Evolutionary conservation across 2,797 vertebrate genomes (phyloP), one percentile per base, ranked within the genome.

Genomic region (Scleropages formosus): DNA sequence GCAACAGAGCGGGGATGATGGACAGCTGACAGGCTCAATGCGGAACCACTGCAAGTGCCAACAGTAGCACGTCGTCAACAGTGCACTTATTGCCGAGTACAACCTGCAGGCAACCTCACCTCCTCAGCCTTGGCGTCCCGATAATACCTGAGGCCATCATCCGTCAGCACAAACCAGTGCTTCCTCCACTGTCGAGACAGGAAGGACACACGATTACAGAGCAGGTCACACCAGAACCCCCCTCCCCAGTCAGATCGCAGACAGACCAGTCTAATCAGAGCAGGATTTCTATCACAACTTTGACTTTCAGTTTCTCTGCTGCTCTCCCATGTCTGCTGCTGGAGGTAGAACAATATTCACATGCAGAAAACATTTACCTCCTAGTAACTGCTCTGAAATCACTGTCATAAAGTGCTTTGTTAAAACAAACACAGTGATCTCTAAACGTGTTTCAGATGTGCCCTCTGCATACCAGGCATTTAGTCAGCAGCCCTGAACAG

Each of bases 121-220:
- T 98, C 96, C 84, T 97, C 94, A 0, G 96, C 94, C 0, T 95
- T 95, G 0, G 94, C 93, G 83, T 96, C 94, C 86, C 94, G 93
- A 88, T 97, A 99, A 89, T 94, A 99, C 75, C 85, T 94, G 83
- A 99, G 90, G 39, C 90, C 94, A 4, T 92, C 90, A 31, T 94
- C 91, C 0, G 90, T 91, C 78, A 98, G 89, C 82, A 98, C 96
- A 72, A 99, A 99, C 97, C 97, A 99, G 53, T 95, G 95, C 79
- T 97, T 98, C 87, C 89, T 95, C 97, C 97, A 98, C 97, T 99
- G 87, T 3, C 73, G 24, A 76, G 18, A 82, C 39, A 72, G 65
- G 82, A 18, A 77, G 8, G 31, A 74, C 27, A 60, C 53, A 56
- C 63, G 16, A 4, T 67, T 15, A 46, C 15, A 24, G 18, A 74